phyloP scores from a whole-genome alignment of 2,888 invertebrate species.

The Hoplodrina ambigua region DNA sequence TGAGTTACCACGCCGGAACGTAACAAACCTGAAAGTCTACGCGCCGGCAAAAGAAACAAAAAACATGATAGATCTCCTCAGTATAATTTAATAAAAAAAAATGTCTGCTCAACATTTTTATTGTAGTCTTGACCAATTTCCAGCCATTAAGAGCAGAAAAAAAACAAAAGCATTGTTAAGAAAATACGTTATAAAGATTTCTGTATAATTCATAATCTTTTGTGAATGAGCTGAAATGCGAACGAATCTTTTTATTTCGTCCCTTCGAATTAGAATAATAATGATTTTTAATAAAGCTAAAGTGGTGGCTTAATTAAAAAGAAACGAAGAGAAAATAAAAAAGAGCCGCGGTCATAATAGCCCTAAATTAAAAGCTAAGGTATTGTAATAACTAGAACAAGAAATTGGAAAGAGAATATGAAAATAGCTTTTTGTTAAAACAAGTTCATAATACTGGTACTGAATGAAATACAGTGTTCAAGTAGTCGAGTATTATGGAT shows the following conservation, averaged over 20 bases:
- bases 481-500: not conserved
- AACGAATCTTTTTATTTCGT: slow-evolving; percentile 60
- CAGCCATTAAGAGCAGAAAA: slow-evolving; percentile 34
- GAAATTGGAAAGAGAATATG: slow-evolving; percentile 15
- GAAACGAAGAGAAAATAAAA: slow-evolving; percentile 31
- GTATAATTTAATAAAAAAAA: slow-evolving; percentile 29
- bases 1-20: not conserved
- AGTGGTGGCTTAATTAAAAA: slow-evolving; percentile 60
- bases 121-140: slow-evolving; percentile 42
- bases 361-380: slow-evolving; percentile 27
- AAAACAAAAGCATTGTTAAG: slow-evolving; percentile 57
- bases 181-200: slow-evolving; percentile 54
- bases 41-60: not conserved
- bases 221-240: slow-evolving; percentile 42
- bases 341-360: slow-evolving; percentile 23
- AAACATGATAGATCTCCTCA: not conserved
- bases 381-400: slow-evolving; percentile 20
- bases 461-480: not conserved
- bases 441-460: not conserved
- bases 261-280: slow-evolving; percentile 61
- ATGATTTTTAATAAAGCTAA: slow-evolving; percentile 64
- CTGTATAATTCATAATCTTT: slow-evolving; percentile 62
- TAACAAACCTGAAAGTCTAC: not conserved
- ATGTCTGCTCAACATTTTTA: slow-evolving; percentile 30
- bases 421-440: not conserved